These are phyloP conservation scores for Struthio camelus DNA, from an alignment of 2,113 vertebrate species.

Conservation along the genomic window DNA sequence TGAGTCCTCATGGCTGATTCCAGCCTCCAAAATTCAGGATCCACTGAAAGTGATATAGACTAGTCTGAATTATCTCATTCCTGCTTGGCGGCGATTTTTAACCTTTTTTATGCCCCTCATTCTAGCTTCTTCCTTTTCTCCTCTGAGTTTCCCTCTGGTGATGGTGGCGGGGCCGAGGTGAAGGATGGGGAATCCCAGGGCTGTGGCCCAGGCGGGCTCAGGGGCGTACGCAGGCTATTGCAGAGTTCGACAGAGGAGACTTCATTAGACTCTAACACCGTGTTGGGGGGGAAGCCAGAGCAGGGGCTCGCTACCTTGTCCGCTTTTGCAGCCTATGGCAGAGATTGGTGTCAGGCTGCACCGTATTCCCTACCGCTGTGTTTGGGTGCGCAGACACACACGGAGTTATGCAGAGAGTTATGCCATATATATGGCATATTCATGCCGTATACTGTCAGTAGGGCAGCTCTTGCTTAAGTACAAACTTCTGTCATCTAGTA, in stretches of 20 bases:
- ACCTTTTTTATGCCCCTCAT: not conserved
- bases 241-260: not conserved
- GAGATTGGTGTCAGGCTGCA: not conserved
- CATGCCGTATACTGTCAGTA: rapidly evolving
- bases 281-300: not conserved
- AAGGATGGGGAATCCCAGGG: not conserved
- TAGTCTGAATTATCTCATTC: not conserved
- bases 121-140: not conserved
- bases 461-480: not conserved
- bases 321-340: not conserved
- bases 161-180: not conserved
- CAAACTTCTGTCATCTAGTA: not conserved
- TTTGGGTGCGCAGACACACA: rapidly evolving
- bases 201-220: rapidly evolving
- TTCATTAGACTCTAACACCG: not conserved
- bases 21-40: not conserved
- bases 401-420: not conserved
- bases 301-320: not conserved
- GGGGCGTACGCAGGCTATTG: not conserved
- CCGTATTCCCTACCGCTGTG: not conserved
- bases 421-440: not conserved
- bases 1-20: not conserved
- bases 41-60: not conserved
- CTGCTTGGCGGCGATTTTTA: not conserved
- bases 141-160: not conserved